Conservation (phyloP, 2,113 vertebrate species). For the Psephotus haematonotus region DNA sequence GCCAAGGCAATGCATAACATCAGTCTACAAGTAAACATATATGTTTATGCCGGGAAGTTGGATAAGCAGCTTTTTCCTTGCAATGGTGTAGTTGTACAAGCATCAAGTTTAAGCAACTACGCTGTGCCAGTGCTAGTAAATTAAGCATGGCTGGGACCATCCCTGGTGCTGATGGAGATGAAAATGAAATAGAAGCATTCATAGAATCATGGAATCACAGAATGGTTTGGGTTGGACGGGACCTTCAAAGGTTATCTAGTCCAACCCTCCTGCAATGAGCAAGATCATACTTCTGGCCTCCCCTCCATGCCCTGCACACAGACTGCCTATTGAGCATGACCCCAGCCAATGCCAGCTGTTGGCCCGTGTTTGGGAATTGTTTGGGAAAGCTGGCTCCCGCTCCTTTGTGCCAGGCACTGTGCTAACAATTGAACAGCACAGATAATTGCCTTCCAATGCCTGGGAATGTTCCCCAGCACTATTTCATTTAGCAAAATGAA, state of each 20-base stretch:
- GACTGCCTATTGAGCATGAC: background rate
- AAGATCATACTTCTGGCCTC: background rate
- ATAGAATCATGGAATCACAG: background rate
- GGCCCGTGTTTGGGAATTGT: background rate
- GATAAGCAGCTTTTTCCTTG: background rate
- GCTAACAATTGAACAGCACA: conserved; percentile 32
- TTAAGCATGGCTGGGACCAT: accelerated
- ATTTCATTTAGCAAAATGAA: conserved; percentile 31
- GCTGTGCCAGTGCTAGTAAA: background rate
- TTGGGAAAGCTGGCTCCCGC: conserved; percentile 7
- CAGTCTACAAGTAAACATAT: background rate
- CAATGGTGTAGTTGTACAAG: background rate
- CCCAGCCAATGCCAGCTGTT: background rate
- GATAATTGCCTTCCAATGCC: conserved; percentile 40
- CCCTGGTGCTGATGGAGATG: background rate
- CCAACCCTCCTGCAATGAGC: background rate
- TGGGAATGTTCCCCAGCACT: background rate
- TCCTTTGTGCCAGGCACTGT: background rate
- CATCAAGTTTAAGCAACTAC: background rate
- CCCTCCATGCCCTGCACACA: background rate
- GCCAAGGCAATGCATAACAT: background rate
- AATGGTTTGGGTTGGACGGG: background rate
- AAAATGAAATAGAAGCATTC: background rate
- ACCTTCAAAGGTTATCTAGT: background rate
- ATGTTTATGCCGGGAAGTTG: accelerated